Base-by-base conservation (phyloP, 2,888 invertebrate species). In the Uropetala carovei region DNA sequence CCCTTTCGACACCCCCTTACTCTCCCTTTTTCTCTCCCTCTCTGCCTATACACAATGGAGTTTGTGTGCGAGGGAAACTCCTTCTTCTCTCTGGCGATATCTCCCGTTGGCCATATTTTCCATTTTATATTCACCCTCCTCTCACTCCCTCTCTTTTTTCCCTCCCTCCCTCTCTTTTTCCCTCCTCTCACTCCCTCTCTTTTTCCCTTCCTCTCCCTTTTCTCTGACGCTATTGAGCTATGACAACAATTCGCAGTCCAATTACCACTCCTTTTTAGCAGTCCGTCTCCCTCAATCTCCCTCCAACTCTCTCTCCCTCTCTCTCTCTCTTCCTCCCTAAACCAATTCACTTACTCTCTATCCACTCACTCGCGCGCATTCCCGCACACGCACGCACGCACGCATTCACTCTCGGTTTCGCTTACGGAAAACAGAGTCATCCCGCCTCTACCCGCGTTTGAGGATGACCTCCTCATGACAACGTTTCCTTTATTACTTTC, bases 81-180 rank as follows among this genome's bases (percentile, higher is more conserved):
- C 22, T 11, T 85, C 58, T 13, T 86, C 59, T 82, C 16, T 9
- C 85, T 86, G 27, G 59, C 27, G 85, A 86, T 86, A 59, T 86
- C 27, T 86, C 85, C 14, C 85, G 27, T 43, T 22, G 27, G 22
- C n/a, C 57, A 59, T 22, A 59, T 22, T 22, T 43, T 86, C 59
- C 11, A 68, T 5, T 59, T 59, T 43, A 5, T 43, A 5, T 30
- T 27, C 22, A 14, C 30, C 60, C 60, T 22, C 16, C 0, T 86
- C 86, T 22, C 60, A 43, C 16, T 60, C 27, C 4, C 58, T 59
- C 8, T 82, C 14, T 82, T 82, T n/a, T n/a, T n/a, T n/a, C n/a
- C n/a, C n/a, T n/a, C n/a, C n/a, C n/a, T n/a, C n/a, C 59, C 18
- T 14, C 18, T 86, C 18, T 64, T 18, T 27, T 27, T 60, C 16